Conservation (phyloP, 2,113 vertebrate genomes). For the Nerophis ophidion region DNA sequence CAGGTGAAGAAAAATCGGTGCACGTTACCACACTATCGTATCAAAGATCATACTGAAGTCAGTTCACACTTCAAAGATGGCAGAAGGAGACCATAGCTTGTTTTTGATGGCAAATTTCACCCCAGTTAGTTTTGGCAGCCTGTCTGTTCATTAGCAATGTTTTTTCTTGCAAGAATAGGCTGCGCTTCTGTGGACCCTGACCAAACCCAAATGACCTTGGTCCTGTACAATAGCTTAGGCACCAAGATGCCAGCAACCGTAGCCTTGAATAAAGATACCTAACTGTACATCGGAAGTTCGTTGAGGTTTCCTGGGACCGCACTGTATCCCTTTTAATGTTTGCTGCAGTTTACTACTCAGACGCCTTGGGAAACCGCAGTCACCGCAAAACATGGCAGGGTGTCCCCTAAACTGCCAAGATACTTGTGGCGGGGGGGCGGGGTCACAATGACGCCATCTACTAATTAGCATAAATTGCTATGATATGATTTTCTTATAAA, state of each 20-base stretch:
- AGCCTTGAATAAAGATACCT: conserved; percentile 73
- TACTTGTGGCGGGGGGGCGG: no score
- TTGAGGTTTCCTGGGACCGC: conserved; percentile 62
- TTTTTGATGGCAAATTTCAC: conserved; percentile 26
- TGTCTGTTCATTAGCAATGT: conserved; percentile 60
- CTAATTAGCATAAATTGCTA: no score
- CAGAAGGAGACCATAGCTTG: conserved; percentile 33
- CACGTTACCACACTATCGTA: conserved; percentile 49
- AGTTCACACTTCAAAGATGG: conserved; percentile 41
- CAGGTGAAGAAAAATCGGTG: conserved; percentile 45
- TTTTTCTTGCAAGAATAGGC: conserved; percentile 62
- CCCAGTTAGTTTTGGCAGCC: conserved; percentile 54
- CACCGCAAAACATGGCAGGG: conserved; percentile 35
- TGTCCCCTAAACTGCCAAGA: no score
- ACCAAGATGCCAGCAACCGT: conserved; percentile 66
- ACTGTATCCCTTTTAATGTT: conserved; percentile 69
- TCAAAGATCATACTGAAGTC: conserved; percentile 46
- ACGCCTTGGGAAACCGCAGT: conserved; percentile 52
- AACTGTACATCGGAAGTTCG: conserved; percentile 69
- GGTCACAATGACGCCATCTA: no score
- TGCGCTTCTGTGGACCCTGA: conserved; percentile 49
- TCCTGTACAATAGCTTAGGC: conserved; percentile 57
- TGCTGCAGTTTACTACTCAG: conserved; percentile 68
- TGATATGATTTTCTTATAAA: no score
- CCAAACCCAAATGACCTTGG: conserved; percentile 73